phyloP scores from a whole-genome alignment of 2,888 invertebrate genomes.

The Dascillus cervinus region DNA sequence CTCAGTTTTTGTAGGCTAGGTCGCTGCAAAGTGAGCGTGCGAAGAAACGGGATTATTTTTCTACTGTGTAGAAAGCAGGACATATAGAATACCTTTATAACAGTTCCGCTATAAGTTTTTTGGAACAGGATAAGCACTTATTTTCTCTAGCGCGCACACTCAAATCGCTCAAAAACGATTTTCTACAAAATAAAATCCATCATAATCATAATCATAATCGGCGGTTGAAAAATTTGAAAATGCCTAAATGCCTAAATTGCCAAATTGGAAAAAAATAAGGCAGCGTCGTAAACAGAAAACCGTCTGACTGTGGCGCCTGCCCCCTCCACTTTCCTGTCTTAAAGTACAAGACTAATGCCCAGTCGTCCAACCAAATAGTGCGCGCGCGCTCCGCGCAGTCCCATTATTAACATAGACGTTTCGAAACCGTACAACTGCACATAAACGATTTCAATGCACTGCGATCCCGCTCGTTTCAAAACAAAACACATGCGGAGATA shows the following conservation, averaged over 20 bases:
- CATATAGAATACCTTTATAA: slow-evolving; percentile 14
- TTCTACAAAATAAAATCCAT: too few relatives aligned
- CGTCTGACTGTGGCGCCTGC: slow-evolving; percentile 38
- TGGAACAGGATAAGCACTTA: too few relatives aligned
- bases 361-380: slow-evolving; percentile 31
- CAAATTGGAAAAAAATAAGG: slow-evolving; percentile 14
- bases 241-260: slow-evolving; percentile 7
- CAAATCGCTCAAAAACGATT: too few relatives aligned
- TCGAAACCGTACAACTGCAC: slow-evolving; percentile 34
- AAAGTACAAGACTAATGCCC: slow-evolving; percentile 39
- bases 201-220: too few relatives aligned
- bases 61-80: slow-evolving; percentile 28
- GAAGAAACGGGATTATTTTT: slow-evolving; percentile 17
- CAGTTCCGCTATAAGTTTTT: slow-evolving; percentile 18
- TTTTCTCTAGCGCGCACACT: too few relatives aligned
- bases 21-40: slow-evolving; percentile 10
- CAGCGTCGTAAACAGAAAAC: slow-evolving; percentile 35
- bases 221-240: slow-evolving; percentile 12
- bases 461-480: slow-evolving; percentile 44
- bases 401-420: slow-evolving; percentile 13
- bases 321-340: slow-evolving; percentile 33
- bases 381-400: slow-evolving; percentile 13
- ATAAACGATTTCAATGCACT: slow-evolving; percentile 44
- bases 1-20: slow-evolving; percentile 19
- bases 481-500: slow-evolving; percentile 45